A percentile compares a stretch with the other conserved stretches of the same genome.
phyloP scores from a whole-genome alignment of 2,797 vertebrate genomes.

The Buphagus erythrorhynchus region DNA sequence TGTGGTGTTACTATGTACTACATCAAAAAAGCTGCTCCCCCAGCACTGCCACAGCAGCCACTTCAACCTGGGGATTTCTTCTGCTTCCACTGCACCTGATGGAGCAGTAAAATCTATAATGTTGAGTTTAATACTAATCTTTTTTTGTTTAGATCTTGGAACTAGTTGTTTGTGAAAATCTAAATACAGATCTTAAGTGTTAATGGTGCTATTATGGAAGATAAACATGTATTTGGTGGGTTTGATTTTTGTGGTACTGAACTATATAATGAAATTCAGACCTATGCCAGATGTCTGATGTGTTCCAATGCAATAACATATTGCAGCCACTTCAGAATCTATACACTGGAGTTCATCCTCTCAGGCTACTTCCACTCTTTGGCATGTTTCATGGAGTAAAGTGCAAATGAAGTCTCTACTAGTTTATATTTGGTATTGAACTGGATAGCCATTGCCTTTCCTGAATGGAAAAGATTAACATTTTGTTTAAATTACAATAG shows the following conservation, averaged over 20 bases:
- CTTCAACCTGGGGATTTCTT: background rate
- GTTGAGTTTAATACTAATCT: background rate
- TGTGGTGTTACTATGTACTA: background rate
- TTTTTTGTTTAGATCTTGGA: background rate
- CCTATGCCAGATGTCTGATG: background rate
- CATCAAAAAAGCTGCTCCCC: background rate
- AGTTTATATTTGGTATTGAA: background rate
- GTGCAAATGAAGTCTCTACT: background rate
- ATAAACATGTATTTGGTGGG: background rate
- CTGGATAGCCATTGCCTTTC: background rate
- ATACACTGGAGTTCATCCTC: background rate
- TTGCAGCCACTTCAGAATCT: background rate
- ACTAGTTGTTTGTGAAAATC: background rate
- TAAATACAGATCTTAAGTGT: background rate
- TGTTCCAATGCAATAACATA: rapidly evolving
- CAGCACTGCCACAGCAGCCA: background rate
- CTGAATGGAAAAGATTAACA: background rate
- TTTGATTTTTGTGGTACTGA: background rate
- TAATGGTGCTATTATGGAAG: background rate
- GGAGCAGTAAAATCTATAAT: background rate
- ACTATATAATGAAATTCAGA: background rate
- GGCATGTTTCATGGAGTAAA: background rate
- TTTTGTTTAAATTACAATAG: background rate
- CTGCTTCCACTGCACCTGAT: background rate
- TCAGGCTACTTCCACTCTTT: background rate